These are phyloP conservation scores for Grammomys dolichurus DNA, from an alignment of 2,113 vertebrate genomes.

Conservation along the genomic window DNA sequence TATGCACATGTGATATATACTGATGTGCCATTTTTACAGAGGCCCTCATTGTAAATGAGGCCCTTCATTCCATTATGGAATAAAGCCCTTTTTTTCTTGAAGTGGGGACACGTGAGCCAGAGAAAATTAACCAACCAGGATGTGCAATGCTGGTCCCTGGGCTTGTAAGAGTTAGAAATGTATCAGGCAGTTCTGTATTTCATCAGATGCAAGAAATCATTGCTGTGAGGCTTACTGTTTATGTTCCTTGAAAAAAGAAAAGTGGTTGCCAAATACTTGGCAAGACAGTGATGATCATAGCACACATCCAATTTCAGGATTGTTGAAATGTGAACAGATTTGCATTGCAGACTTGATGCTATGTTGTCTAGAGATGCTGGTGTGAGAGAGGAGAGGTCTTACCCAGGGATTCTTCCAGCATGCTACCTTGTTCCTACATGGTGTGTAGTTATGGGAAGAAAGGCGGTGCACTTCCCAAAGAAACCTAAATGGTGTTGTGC, in stretches of 20 bases:
- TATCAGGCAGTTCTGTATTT: conserved; percentile 19
- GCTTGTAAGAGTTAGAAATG: not conserved
- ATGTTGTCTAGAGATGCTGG: not conserved
- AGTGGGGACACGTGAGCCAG: not conserved
- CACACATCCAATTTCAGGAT: not conserved
- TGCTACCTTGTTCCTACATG: not conserved
- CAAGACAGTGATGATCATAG: not conserved
- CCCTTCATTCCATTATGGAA: not conserved
- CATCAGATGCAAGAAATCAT: not conserved
- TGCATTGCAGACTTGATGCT: not conserved
- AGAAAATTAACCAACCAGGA: not conserved
- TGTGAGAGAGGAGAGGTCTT: conserved; percentile 13
- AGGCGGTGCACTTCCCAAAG: not conserved
- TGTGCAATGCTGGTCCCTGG: not conserved
- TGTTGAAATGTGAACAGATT: not conserved
- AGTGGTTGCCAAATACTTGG: not conserved
- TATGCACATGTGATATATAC: not conserved
- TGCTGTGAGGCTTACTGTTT: not conserved
- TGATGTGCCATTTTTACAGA: not conserved
- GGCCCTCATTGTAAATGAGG: conserved; percentile 12
- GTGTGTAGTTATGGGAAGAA: not conserved
- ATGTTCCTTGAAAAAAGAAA: conserved; percentile 38
- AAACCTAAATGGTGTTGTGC: not conserved
- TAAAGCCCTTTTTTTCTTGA: not conserved
- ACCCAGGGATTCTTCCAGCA: not conserved